phyloP scores from a whole-genome alignment of 1,140 invertebrate genomes.

The Psix sp. region DNA sequence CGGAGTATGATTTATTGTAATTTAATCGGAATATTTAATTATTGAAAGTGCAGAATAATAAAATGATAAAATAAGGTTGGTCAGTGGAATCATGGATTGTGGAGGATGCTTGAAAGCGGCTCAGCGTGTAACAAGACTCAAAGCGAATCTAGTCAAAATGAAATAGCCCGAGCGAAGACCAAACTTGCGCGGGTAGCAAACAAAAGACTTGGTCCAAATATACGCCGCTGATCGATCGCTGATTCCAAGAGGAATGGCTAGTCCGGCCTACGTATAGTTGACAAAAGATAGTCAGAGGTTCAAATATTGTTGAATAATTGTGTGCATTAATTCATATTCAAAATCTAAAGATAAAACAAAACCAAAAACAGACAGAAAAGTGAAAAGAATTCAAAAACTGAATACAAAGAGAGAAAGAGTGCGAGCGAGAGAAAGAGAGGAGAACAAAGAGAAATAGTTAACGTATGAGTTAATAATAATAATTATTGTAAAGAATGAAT shows the following conservation, averaged over 20 bases:
- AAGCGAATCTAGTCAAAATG: conserved; percentile 65
- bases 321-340: conserved; percentile 14
- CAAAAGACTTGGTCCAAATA: conserved; percentile 51
- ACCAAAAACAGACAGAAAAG: conserved; percentile 9
- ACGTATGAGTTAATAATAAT: too few relatives aligned
- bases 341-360: too few relatives aligned
- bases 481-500: too few relatives aligned
- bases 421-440: too few relatives aligned
- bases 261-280: conserved; percentile 73
- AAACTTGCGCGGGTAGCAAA: conserved; percentile 19
- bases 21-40: too few relatives aligned
- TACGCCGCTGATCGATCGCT: conserved; percentile 54
- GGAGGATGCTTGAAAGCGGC: conserved; percentile 16
- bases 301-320: conserved; percentile 47
- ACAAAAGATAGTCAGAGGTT: conserved; percentile 61
- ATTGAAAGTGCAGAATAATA: too few relatives aligned
- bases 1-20: too few relatives aligned
- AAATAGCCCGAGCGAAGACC: conserved; percentile 26
- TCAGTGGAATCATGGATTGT: conserved; percentile 41
- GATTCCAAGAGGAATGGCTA: conserved; percentile 66
- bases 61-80: conserved; percentile 16
- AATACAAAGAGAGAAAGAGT: conserved; percentile 2
- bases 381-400: too few relatives aligned
- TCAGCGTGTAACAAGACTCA: conserved; percentile 48
- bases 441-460: too few relatives aligned